phyloP scores from a whole-genome alignment of 2,888 invertebrate genomes.

The Drosophila subsilvestris region DNA sequence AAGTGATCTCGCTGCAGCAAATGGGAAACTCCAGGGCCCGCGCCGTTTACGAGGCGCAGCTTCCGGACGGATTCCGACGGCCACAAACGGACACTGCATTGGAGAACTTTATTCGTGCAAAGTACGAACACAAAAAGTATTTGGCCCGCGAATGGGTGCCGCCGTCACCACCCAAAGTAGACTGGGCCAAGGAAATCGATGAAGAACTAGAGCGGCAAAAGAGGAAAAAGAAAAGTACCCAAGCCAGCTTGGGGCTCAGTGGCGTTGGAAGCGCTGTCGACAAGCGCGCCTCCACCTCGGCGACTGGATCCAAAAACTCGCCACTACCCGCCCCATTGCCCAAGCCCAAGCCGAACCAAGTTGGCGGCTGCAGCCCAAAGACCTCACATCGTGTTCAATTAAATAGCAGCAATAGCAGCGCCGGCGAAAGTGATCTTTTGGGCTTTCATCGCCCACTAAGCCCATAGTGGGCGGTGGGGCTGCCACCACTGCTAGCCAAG shows the following conservation, averaged over 20 bases:
- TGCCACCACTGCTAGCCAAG: constrained; percentile 78
- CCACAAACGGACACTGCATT: constrained; percentile 97
- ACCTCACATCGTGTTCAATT: constrained; percentile 63
- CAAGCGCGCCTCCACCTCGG: constrained; percentile 53
- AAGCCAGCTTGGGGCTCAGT: constrained; percentile 80
- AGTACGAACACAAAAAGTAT: constrained; percentile 99
- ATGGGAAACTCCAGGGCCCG: constrained; percentile 99
- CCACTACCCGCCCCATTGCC: constrained; percentile 82
- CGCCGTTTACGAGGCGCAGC: constrained; percentile 98
- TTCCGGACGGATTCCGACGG: constrained; percentile 97
- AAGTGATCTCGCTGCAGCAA: constrained; percentile 96
- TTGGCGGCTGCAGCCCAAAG: constrained; percentile 84
- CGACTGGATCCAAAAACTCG: constrained; percentile 54
- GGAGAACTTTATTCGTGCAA: constrained; percentile 98
- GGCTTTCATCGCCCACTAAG: constrained; percentile 85
- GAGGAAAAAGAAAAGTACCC: constrained; percentile 91
- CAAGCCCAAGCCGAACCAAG: constrained; percentile 82
- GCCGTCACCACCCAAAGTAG: constrained; percentile 92
- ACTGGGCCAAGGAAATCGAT: constrained; percentile 94
- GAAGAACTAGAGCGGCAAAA: constrained; percentile 93
- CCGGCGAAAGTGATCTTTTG: constrained; percentile 81
- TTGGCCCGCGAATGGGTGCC: constrained; percentile 99
- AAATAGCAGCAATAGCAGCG: constrained; percentile 55
- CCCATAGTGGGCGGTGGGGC: constrained; percentile 64
- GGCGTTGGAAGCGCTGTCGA: constrained; percentile 50